Evolutionary conservation across 1,140 invertebrate species (phyloP).

Genomic region (Habropoda laboriosa): DNA sequence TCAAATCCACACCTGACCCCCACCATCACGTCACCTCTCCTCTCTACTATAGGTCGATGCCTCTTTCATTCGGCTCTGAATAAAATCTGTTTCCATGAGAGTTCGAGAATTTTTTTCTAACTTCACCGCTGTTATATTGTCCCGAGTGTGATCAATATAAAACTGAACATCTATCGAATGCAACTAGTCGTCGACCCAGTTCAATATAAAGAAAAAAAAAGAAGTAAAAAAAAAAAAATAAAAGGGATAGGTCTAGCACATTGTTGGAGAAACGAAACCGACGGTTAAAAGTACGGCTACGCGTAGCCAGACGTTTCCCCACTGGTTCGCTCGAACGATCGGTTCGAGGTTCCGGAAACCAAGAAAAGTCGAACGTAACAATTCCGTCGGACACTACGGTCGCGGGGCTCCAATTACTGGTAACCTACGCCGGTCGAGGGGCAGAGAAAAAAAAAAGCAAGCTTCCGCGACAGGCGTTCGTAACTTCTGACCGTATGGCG

Average conservation of each 20-base stretch:
- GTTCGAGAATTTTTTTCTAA: constrained; percentile 26
- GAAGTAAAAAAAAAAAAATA: background rate
- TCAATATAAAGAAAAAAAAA: background rate
- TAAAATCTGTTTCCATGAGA: constrained; percentile 37
- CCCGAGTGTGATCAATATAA: constrained; percentile 43
- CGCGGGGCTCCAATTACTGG: constrained; percentile 31
- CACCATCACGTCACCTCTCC: no score
- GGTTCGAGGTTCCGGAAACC: constrained; percentile 28
- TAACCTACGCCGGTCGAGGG: background rate
- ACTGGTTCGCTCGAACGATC: constrained; percentile 20
- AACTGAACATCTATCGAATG: constrained; percentile 33
- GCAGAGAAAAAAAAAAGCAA: background rate
- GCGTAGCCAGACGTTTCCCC: background rate
- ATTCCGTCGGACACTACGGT: constrained; percentile 11
- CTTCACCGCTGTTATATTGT: constrained; percentile 15
- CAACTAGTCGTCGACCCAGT: background rate
- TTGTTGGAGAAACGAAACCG: constrained; percentile 18
- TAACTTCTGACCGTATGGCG: constrained; percentile 28
- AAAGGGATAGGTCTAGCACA: constrained; percentile 1
- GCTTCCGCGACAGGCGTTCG: constrained; percentile 25
- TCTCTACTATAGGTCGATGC: background rate
- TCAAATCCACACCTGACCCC: background rate
- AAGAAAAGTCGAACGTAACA: constrained; percentile 39
- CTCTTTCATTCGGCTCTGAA: constrained; percentile 25
- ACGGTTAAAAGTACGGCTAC: constrained; percentile 26